Conservation (phyloP, 2,888 invertebrate species). For the Acrocyrtus sp. region DNA sequence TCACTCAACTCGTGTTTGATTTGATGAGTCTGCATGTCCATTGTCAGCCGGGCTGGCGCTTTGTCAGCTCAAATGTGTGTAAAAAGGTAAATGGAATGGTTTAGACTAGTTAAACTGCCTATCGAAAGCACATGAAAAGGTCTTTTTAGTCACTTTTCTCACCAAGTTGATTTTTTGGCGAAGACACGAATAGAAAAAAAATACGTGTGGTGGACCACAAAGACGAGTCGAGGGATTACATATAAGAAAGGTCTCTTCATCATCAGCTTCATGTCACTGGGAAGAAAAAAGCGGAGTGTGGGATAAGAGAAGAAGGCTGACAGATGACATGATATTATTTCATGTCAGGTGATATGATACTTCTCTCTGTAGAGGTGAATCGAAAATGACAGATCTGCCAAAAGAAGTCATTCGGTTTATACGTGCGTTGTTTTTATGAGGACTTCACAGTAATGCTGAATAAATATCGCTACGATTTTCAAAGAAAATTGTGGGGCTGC, state of each 20-base stretch:
- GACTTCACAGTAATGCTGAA: too few relatives aligned
- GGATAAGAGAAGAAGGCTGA: slow-evolving; percentile 49
- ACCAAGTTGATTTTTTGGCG: slow-evolving; percentile 9
- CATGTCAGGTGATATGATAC: slow-evolving; percentile 54
- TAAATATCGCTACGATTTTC: too few relatives aligned
- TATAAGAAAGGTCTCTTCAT: too few relatives aligned
- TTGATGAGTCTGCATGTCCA: slow-evolving; percentile 52
- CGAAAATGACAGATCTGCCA: slow-evolving; percentile 51
- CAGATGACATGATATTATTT: slow-evolving; percentile 57
- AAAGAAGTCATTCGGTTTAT: slow-evolving; percentile 23
- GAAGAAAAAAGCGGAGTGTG: slow-evolving; percentile 45
- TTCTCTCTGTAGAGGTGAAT: slow-evolving; percentile 48
- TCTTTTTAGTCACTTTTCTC: too few relatives aligned
- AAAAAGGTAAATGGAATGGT: too few relatives aligned
- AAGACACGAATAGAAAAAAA: slow-evolving; percentile 3
- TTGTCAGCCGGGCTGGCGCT: slow-evolving; percentile 52
- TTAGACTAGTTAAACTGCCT: too few relatives aligned
- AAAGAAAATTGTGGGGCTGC: too few relatives aligned
- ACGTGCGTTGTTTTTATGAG: slow-evolving; percentile 7
- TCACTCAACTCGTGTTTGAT: slow-evolving; percentile 41
- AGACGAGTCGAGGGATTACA: slow-evolving; percentile 8
- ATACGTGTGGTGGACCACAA: slow-evolving; percentile 2
- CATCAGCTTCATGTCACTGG: too few relatives aligned
- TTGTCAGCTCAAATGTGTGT: slow-evolving; percentile 53
- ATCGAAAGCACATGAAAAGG: too few relatives aligned